Conservation (phyloP, 2,797 vertebrate species). For the Trichosurus vulpecula region DNA sequence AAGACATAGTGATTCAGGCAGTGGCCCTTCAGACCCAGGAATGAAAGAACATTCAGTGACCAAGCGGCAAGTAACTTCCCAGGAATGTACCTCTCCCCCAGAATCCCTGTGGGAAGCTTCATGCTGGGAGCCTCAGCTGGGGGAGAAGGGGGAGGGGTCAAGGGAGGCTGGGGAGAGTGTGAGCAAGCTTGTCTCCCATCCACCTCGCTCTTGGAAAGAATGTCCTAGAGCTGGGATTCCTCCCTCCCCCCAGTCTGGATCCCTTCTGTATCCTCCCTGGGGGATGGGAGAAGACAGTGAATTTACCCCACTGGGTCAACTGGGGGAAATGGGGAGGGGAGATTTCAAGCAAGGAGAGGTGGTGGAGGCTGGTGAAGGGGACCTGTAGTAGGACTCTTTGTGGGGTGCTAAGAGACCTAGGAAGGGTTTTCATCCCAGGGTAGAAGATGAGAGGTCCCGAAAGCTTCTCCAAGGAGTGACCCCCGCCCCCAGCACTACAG, state of each 20-base stretch:
- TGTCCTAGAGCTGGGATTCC: slow-evolving; percentile 46
- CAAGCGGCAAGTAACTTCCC: slow-evolving; percentile 68
- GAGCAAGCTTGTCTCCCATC: slow-evolving; percentile 45
- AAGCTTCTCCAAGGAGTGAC: background rate
- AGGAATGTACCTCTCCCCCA: slow-evolving; percentile 69
- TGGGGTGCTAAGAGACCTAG: background rate
- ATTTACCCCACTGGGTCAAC: background rate
- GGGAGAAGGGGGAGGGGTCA: background rate
- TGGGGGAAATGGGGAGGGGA: background rate
- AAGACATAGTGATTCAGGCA: background rate
- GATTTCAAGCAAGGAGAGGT: background rate
- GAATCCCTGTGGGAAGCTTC: background rate
- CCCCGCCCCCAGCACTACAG: background rate
- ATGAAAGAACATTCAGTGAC: slow-evolving; percentile 61
- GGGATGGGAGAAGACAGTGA: background rate
- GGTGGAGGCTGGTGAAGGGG: background rate
- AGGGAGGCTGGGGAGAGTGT: slow-evolving; percentile 26
- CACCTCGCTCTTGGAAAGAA: slow-evolving; percentile 67
- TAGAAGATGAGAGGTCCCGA: background rate
- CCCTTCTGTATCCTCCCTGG: slow-evolving; percentile 40
- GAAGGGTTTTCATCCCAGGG: background rate
- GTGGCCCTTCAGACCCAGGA: slow-evolving; percentile 61
- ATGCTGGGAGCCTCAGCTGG: background rate
- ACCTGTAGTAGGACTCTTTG: background rate
- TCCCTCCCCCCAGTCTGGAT: slow-evolving; percentile 49